A percentile compares a stretch with the other conserved stretches of the same genome.
phyloP scores from a whole-genome alignment of 1,140 invertebrate genomes.

The Drosophila tristis region DNA sequence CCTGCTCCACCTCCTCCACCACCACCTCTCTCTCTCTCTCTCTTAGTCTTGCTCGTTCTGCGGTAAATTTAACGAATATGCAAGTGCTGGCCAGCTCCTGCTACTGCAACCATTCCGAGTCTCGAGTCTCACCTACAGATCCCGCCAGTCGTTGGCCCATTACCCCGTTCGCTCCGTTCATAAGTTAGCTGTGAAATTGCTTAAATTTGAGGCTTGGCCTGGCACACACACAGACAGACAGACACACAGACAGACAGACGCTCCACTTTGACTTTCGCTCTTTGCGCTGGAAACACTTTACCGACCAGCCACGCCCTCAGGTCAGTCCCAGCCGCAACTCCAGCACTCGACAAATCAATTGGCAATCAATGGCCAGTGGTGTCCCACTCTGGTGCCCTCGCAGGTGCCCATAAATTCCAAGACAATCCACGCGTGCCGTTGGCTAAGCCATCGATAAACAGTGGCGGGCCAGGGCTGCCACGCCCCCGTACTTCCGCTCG shows the following conservation, averaged over 20 bases:
- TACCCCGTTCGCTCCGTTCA: constrained; percentile 2
- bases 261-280: constrained; percentile 36
- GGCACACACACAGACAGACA: neutral
- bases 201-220: constrained; percentile 22
- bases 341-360: constrained; percentile 60
- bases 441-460: neutral
- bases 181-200: constrained; percentile 56
- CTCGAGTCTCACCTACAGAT: neutral
- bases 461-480: no score
- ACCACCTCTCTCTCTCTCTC: neutral
- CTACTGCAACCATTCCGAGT: neutral
- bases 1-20: no score
- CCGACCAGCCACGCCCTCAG: constrained; percentile 28
- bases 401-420: constrained; percentile 44
- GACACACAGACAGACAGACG: neutral
- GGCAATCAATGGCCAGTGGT: constrained; percentile 62
- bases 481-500: no score
- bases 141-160: neutral
- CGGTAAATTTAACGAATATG: constrained; percentile 48
- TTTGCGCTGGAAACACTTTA: constrained; percentile 21
- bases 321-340: neutral
- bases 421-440: constrained; percentile 30
- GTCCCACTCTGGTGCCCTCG: constrained; percentile 24
- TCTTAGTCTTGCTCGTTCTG: constrained; percentile 14
- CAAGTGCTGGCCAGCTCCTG: constrained; percentile 24